Percentiles rank a stretch among this genome's conserved stretches.
Evolutionary conservation across 2,113 vertebrate species (phyloP).

Genomic region (Porphyrio hochstetteri): DNA sequence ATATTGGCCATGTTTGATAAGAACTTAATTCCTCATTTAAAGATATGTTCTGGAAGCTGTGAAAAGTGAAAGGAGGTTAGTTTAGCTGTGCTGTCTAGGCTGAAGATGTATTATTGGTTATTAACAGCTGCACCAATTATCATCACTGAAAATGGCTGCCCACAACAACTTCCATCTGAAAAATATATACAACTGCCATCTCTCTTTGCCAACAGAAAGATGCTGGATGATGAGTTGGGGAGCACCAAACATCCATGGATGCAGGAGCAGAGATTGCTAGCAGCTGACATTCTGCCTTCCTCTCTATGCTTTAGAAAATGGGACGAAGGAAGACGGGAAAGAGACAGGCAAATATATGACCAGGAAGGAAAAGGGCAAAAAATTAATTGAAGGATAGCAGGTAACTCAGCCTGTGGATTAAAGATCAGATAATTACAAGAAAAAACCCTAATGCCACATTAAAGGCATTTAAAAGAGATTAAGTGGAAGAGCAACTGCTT

Average conservation of each 20-base stretch:
- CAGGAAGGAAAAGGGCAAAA: not conserved
- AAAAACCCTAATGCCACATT: not conserved
- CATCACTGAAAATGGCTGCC: not conserved
- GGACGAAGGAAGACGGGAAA: not conserved
- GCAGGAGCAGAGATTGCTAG: not conserved
- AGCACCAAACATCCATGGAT: not conserved
- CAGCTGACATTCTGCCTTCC: not conserved
- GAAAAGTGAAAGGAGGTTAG: not conserved
- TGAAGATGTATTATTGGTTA: slow-evolving; percentile 24
- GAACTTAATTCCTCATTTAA: slow-evolving; percentile 19
- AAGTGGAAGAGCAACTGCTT: not conserved
- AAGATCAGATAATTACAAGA: not conserved
- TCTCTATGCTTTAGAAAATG: not conserved
- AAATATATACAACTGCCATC: not conserved
- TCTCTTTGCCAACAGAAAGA: not conserved
- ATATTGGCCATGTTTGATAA: not conserved
- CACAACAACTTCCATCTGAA: slow-evolving; percentile 10
- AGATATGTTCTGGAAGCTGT: not conserved
- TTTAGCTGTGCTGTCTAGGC: not conserved
- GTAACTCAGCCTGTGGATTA: not conserved
- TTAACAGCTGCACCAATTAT: slow-evolving; percentile 3
- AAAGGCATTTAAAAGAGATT: not conserved
- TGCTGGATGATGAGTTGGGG: not conserved
- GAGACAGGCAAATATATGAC: not conserved
- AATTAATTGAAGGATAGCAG: not conserved